Conservation (phyloP, 2,888 invertebrate species). For the Drosophila meridiana region DNA sequence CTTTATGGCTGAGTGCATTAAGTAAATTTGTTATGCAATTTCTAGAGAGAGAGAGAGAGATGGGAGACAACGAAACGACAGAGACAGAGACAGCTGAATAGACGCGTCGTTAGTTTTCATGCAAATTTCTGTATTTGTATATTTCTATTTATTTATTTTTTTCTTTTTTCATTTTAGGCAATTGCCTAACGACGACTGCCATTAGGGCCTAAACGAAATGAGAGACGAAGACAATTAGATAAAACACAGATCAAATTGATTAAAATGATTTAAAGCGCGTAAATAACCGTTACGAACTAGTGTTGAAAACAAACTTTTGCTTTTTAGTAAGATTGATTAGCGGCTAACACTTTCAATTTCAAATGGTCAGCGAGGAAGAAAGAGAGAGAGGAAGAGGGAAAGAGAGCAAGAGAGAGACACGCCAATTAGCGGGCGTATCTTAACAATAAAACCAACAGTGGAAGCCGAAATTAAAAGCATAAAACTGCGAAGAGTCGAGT, state of each 20-base stretch:
- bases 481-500: background rate
- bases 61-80: background rate
- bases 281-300: conserved; percentile 45
- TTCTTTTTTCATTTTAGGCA: conserved; percentile 1
- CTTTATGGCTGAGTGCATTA: conserved; percentile 21
- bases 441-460: conserved; percentile 51
- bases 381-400: background rate
- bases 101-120: conserved; percentile 21
- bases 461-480: conserved; percentile 8
- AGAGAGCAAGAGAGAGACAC: conserved; percentile 13
- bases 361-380: conserved; percentile 19
- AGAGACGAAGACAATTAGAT: background rate
- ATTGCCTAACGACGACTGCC: conserved; percentile 12
- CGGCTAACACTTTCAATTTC: conserved; percentile 70
- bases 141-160: conserved; percentile 2
- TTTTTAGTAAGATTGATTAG: conserved; percentile 64
- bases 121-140: conserved; percentile 24
- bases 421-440: conserved; percentile 51
- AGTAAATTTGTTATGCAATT: conserved; percentile 19
- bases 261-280: conserved; percentile 30
- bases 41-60: background rate
- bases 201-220: conserved; percentile 6
- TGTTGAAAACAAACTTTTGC: conserved; percentile 40
- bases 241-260: conserved; percentile 27
- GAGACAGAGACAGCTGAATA: background rate